Evolutionary conservation across 2,888 invertebrate species (phyloP), one percentile per base, ranked within the genome.

Genomic region (Aquatica leii): DNA sequence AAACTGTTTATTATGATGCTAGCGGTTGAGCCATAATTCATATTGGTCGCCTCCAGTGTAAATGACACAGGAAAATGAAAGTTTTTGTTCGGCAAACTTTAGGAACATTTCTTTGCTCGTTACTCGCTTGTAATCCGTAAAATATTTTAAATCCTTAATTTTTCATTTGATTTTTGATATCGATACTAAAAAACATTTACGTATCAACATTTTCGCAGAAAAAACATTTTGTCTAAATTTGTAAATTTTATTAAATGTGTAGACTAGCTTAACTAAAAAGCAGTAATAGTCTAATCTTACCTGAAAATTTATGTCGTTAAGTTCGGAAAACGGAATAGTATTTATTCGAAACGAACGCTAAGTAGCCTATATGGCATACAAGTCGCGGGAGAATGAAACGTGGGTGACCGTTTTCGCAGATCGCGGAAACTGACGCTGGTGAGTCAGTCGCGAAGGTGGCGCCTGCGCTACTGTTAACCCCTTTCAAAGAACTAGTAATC

Each of bases 401-500:
- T 48, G 64, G 50, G 46, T 8, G 46, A 35, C 15, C 59, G 59
- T 31, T 31, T 46, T 52, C 50, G 48, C 24, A 52, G 59, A 49
- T 59, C 59, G 59, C 59, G 59, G 37, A 59, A 59, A 64, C 64
- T 59, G 64, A 59, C 59, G 59, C 64, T 59, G 55, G 59, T 59
- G 59, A 64, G 59, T 64, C 59, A 64, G 49, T 40, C 41, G 21
- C 12, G 48, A 49, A 35, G 59, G 59, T 59, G 63, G 49, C 63
- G 63, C 63, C 58, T 59, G 63, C 64, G 64, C 64, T 51, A 43
- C 34, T 37, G 37, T 37, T 43, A 46, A 17, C 55, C 51, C 59
- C 50, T 46, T 51, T 24, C 61, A 34, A 64, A 59, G 66, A 63
- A 51, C 59, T 59, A 67, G 65, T 68, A 67, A 67, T 67, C 68